phyloP scores from a whole-genome alignment of 2,113 vertebrate genomes.

The Callorhinus ursinus region DNA sequence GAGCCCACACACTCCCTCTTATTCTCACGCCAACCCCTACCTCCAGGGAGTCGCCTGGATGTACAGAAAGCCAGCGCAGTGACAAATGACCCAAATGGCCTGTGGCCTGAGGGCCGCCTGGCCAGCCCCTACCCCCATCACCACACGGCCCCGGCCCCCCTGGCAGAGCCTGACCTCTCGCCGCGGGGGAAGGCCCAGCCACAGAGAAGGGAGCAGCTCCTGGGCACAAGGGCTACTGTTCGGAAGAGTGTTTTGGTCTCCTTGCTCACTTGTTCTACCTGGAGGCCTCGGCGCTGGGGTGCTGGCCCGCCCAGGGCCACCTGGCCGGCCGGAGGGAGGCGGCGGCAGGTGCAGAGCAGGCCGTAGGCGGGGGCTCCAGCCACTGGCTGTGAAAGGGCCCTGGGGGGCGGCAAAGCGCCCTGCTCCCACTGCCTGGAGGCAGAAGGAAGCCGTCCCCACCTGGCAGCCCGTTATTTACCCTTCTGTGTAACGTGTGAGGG shows the following conservation, averaged over 20 bases:
- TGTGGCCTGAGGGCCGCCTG: not conserved
- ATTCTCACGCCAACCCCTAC: not conserved
- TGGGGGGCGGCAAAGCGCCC: not conserved
- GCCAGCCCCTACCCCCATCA: fast-evolving
- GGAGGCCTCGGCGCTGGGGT: not conserved
- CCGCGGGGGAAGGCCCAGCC: not conserved
- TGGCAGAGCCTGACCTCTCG: not conserved
- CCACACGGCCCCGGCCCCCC: too few relatives aligned
- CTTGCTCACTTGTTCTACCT: not conserved
- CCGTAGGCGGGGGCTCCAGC: not conserved
- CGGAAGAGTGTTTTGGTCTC: not conserved
- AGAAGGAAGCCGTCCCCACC: not conserved
- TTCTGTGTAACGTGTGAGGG: not conserved
- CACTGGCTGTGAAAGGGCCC: fast-evolving
- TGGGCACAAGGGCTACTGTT: not conserved
- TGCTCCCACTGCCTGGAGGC: not conserved
- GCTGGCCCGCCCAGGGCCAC: fast-evolving
- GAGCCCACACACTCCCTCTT: not conserved
- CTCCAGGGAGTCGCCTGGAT: not conserved
- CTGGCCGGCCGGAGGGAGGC: not conserved
- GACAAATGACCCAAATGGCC: fast-evolving
- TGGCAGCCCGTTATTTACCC: not conserved
- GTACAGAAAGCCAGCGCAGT: not conserved
- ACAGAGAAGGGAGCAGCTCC: not conserved
- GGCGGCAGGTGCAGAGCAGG: not conserved